Conservation (phyloP, 2,888 invertebrate species). For the Sepiola atlantica region DNA sequence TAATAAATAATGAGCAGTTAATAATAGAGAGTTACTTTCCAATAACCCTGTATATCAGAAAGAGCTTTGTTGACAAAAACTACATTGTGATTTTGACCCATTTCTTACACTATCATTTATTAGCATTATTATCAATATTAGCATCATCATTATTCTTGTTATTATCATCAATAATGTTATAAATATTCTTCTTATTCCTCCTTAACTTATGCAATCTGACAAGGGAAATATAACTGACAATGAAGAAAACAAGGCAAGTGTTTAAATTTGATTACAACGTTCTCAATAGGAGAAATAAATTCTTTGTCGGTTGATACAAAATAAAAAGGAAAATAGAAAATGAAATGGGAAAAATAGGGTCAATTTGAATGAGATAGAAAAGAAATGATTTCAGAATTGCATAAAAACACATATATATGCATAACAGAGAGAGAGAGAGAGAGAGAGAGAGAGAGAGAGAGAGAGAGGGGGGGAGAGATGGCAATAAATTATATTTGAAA, state of each 20-base stretch:
- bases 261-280: background rate
- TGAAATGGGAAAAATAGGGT: background rate
- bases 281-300: background rate
- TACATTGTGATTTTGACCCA: too few species aligned
- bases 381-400: constrained; percentile 8
- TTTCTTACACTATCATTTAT: too few species aligned
- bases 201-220: too few species aligned
- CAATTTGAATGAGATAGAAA: background rate
- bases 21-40: too few species aligned
- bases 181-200: too few species aligned
- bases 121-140: too few species aligned
- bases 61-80: too few species aligned
- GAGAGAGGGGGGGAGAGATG: background rate
- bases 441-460: background rate
- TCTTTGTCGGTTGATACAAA: background rate
- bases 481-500: background rate
- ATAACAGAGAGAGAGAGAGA: background rate
- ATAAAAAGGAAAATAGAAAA: background rate
- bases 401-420: background rate
- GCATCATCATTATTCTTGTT: too few species aligned
- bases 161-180: too few species aligned
- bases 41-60: too few species aligned
- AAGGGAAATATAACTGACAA: too few species aligned
- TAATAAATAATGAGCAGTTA: too few species aligned
- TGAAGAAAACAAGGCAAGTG: background rate